Evolutionary conservation across 1,140 invertebrate species (phyloP).

Genomic region (Myzus persicae): DNA sequence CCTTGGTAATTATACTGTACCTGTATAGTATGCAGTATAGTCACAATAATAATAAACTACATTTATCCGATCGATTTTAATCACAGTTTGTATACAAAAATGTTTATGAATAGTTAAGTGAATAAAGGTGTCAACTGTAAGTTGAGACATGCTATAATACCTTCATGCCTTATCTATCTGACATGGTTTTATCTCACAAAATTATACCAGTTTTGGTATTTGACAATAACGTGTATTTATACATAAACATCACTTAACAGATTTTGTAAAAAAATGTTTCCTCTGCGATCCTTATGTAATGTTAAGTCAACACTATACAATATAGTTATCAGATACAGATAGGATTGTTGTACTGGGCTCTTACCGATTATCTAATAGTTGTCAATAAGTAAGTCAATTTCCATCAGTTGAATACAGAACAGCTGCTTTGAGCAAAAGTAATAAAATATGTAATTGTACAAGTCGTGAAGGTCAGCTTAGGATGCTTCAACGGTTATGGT

Average conservation of each 20-base stretch:
- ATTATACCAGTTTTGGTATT: neutral
- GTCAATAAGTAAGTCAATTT: too few relatives aligned
- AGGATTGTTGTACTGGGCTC: neutral
- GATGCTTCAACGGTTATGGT: too few relatives aligned
- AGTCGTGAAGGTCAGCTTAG: too few relatives aligned
- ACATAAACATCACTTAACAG: too few relatives aligned
- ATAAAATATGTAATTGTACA: too few relatives aligned
- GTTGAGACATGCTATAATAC: neutral
- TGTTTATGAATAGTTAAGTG: neutral
- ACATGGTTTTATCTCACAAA: neutral
- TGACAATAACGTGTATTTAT: neutral
- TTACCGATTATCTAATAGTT: too few relatives aligned
- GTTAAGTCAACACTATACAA: neutral
- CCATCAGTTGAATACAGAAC: too few relatives aligned
- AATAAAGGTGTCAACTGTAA: neutral
- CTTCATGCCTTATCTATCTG: neutral
- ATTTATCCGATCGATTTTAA: neutral
- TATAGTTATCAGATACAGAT: neutral
- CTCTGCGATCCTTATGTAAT: neutral
- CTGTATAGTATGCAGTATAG: neutral
- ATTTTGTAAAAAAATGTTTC: too few relatives aligned
- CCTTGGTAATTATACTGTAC: neutral
- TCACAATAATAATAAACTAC: neutral
- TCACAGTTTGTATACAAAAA: neutral
- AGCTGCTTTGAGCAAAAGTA: too few relatives aligned